Base-by-base conservation (phyloP, 2,797 vertebrate species). In the Pangasius mekongensis region DNA sequence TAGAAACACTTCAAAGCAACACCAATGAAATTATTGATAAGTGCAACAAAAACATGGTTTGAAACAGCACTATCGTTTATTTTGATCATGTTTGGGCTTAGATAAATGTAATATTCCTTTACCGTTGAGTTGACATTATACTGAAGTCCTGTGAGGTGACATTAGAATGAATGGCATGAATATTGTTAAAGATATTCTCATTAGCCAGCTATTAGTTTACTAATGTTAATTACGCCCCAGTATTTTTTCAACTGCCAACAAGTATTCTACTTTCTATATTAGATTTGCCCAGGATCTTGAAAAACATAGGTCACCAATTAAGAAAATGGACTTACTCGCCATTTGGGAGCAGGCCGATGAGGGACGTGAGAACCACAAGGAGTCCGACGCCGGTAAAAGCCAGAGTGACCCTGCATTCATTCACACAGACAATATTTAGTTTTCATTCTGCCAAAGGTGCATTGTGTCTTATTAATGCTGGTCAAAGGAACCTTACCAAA, bases 351-450 rank as follows among this genome's bases (percentile, higher is more conserved):
- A 97, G 96, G 84, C 96, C 97, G 89, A 98, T 96, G 86, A 98
- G 47, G 0, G 96, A 95, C 0, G 97, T 97, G 86, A 97, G 94
- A 67, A 96, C 94, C 87, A 99, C 95, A 83, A 99, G 95, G 87
- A 98, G 95, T 87, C 96, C 94, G 87, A 99, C 96, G 54, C 97
- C 97, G 24, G 97, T 97, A 86, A 97, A 95, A 0, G 97, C 98
- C 90, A 98, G 93, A 76, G 97, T 98, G 87, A 98, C 95, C 94
- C 98, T 99, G 94, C 80, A 86, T 33, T 73, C 49, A 84, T 58
- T 67, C 60, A 69, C 54, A 78, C 24, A 78, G 64, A 83, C 27
- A 74, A 85, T 30, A 30, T 54, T 33, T 24, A 84, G 43, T 83
- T 66, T 36, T 20, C 2, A 22, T 83, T 83, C 60, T 20, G 39